A percentile compares a stretch with the other conserved stretches of the same genome.
Evolutionary conservation across 2,888 invertebrate genomes (phyloP).

Genomic region (Pogonocherus hispidulus): DNA sequence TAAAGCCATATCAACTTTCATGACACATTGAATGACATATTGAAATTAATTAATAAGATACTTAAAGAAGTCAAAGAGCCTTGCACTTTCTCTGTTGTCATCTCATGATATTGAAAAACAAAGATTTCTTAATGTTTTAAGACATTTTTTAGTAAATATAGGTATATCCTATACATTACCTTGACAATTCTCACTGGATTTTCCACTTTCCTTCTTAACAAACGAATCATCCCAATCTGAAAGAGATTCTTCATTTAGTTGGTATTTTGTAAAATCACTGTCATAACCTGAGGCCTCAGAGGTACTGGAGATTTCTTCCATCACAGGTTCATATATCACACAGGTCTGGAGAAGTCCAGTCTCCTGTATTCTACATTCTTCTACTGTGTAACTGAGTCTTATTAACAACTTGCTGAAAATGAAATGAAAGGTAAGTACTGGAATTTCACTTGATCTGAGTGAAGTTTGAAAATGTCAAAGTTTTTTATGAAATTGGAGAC

Average conservation of each 20-base stretch:
- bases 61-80: too few species aligned
- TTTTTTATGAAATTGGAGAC: background rate
- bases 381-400: slow-evolving; percentile 58
- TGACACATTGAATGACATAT: too few species aligned
- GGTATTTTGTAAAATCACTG: slow-evolving; percentile 42
- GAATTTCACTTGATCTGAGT: slow-evolving; percentile 29
- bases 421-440: slow-evolving; percentile 34
- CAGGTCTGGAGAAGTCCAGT: slow-evolving; percentile 55
- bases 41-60: too few species aligned
- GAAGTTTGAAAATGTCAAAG: slow-evolving; percentile 29
- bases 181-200: slow-evolving; percentile 3
- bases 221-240: slow-evolving; percentile 55
- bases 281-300: slow-evolving; percentile 51
- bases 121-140: background rate
- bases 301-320: slow-evolving; percentile 37
- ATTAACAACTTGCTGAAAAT: slow-evolving; percentile 58
- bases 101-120: too few species aligned
- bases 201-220: slow-evolving; percentile 1
- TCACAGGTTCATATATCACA: slow-evolving; percentile 58
- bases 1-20: too few species aligned
- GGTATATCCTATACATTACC: background rate
- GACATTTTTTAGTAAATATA: too few species aligned
- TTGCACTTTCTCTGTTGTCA: too few species aligned
- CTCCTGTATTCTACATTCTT: slow-evolving; percentile 60
- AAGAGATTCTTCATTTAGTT: slow-evolving; percentile 43